A percentile compares a stretch with the other conserved stretches of the same genome.
Evolutionary conservation across 2,113 vertebrate genomes (phyloP).

Genomic region (Scartelaos histophorus): DNA sequence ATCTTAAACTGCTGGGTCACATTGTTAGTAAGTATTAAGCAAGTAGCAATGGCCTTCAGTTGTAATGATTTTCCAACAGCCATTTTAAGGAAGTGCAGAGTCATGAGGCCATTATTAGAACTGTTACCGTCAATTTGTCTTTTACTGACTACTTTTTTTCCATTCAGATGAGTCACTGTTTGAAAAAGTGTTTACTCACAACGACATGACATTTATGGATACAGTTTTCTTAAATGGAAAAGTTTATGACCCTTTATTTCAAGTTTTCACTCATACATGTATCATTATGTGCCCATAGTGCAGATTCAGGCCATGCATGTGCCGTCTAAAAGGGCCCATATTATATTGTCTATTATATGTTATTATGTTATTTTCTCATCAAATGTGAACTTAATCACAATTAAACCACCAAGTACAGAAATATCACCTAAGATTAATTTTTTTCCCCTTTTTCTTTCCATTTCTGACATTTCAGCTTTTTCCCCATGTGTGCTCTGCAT

Average conservation of each 20-base stretch:
- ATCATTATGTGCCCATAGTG: neutral
- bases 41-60: neutral
- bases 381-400: too few relatives aligned
- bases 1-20: neutral
- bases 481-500: neutral
- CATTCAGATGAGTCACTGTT: neutral
- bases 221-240: neutral
- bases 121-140: neutral
- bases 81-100: neutral
- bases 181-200: neutral
- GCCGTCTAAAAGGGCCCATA: too few relatives aligned
- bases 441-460: neutral
- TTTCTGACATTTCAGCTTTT: neutral
- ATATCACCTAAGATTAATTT: neutral
- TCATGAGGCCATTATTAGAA: neutral
- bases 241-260: neutral
- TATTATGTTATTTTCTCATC: too few relatives aligned
- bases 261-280: neutral
- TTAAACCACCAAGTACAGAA: neutral
- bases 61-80: neutral
- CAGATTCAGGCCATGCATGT: neutral
- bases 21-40: neutral
- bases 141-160: neutral
- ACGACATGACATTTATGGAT: neutral
- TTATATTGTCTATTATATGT: too few relatives aligned